phyloP scores from a whole-genome alignment of 1,140 invertebrate species.

The Zaprionus ornatus region DNA sequence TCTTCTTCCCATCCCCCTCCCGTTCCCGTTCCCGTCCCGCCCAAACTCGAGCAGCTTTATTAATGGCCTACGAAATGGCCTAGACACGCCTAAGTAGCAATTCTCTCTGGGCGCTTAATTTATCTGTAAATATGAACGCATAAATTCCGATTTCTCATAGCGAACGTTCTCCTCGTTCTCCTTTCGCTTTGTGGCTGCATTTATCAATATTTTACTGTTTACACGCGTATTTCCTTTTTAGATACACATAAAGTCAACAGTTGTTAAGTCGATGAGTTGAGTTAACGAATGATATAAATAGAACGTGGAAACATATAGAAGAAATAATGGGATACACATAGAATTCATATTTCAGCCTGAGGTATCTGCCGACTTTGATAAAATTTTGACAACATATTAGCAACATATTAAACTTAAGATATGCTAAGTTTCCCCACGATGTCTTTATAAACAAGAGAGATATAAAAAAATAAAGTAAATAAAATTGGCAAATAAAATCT shows the following conservation, averaged over 20 bases:
- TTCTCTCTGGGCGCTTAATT: slow-evolving; percentile 44
- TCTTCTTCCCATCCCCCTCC: neutral
- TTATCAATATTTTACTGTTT: slow-evolving; percentile 62
- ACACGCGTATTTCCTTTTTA: neutral
- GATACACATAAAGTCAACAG: neutral
- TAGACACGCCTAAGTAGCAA: slow-evolving; percentile 37
- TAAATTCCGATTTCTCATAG: slow-evolving; percentile 46
- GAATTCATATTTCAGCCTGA: neutral
- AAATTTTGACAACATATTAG: neutral
- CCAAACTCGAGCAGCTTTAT: slow-evolving; percentile 39
- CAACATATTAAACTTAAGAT: neutral
- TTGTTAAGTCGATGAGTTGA: slow-evolving; percentile 13
- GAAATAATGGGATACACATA: neutral
- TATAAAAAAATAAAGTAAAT: too few relatives aligned
- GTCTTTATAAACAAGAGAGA: too few relatives aligned
- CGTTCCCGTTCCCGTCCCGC: too few relatives aligned
- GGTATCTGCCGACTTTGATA: neutral
- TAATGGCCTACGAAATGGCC: slow-evolving; percentile 66
- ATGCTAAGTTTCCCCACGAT: neutral
- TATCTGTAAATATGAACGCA: slow-evolving; percentile 70
- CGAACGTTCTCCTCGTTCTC: slow-evolving; percentile 33
- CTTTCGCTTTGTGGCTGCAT: slow-evolving; percentile 26
- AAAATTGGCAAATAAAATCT: too few relatives aligned
- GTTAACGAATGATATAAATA: neutral
- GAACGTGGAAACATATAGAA: too few relatives aligned